These are phyloP conservation scores for Gari tellinella DNA, from an alignment of 2,888 invertebrate species.

Conservation along the genomic window DNA sequence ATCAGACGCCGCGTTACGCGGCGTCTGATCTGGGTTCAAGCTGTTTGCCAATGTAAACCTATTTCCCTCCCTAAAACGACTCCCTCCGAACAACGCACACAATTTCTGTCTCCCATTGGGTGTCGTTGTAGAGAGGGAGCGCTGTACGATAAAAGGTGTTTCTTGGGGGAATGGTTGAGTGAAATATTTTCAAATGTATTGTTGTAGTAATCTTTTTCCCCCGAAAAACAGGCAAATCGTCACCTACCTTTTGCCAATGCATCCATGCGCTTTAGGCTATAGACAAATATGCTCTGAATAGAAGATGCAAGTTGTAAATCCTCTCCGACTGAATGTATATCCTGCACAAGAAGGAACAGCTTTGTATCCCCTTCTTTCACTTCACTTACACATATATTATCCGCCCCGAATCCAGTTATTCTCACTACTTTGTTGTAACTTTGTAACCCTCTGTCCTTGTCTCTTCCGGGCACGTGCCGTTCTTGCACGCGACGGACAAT, in stretches of 20 bases:
- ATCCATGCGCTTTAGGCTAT: constrained; percentile 1
- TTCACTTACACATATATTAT: constrained; percentile 25
- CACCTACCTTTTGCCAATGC: constrained; percentile 1
- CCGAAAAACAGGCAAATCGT: no score
- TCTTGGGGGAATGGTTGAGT: no score
- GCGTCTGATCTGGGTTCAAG: no score
- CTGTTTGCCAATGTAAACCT: no score
- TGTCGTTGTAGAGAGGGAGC: no score
- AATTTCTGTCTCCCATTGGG: no score
- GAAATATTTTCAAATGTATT: no score
- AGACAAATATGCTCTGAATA: constrained; percentile 1
- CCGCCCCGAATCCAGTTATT: constrained; percentile 20
- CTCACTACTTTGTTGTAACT: constrained; percentile 41
- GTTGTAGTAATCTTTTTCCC: no score
- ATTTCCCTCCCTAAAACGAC: no score
- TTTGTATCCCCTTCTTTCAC: constrained; percentile 32
- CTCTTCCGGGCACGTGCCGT: not conserved
- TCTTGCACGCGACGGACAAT: constrained; percentile 12
- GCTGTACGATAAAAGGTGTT: no score
- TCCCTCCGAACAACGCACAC: no score
- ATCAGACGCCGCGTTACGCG: no score
- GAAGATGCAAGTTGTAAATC: constrained; percentile 3
- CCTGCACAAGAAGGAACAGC: constrained; percentile 36
- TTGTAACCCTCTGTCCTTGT: not conserved
- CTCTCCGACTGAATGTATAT: not conserved